Evolutionary conservation across 2,113 vertebrate genomes (phyloP), one percentile per base, ranked within the genome.

Genomic region (Thamnaconus septentrionalis): DNA sequence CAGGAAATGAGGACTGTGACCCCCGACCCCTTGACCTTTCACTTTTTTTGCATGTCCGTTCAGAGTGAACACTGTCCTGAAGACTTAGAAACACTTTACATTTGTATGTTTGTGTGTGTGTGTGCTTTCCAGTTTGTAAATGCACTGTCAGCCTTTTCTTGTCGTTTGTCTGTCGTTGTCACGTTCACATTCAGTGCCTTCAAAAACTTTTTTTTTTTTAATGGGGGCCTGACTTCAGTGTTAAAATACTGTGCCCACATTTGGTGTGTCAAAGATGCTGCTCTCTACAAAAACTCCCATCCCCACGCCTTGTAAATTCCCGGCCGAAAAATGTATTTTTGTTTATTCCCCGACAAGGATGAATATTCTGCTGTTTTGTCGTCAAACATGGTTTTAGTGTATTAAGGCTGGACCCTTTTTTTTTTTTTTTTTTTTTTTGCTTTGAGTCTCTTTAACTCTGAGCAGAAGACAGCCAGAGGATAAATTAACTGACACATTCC

Each of bases 1-100:
- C 80, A 94, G 87, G 87, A 99, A 99, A 69, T 98, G 81, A 89
- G 54, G 39, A 73, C 7, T 64, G 56, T 43, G 53, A 59, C 53
- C 50, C 18, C 18, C 18, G 18, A 31, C 18, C 18, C 42, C 43
- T 60, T 50, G 3, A 42, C 41, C 42, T 53, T 53, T 54, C 45
- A 53, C 11, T 31, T 4, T 3, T 18, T 48, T n/a, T 56, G 41
- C 44, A 55, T 80, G 53, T 58, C 41, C 41, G 40, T 71, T 73
- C 18, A 52, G 62, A 69, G 57, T 56, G 44, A 5, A 5, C 7
- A 56, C 71, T 40, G 53, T 81, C 79, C 84, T 54, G 56, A 79
- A 79, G 66, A 73, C 80, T 76, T 61, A 61, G 73, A 64, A 68
- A 73, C 68, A 76, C 60, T 70, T 11, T 31, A 31, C 2, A 31